Evolutionary conservation across 1,140 invertebrate species (phyloP).

Genomic region (Schlechtendalia chinensis): DNA sequence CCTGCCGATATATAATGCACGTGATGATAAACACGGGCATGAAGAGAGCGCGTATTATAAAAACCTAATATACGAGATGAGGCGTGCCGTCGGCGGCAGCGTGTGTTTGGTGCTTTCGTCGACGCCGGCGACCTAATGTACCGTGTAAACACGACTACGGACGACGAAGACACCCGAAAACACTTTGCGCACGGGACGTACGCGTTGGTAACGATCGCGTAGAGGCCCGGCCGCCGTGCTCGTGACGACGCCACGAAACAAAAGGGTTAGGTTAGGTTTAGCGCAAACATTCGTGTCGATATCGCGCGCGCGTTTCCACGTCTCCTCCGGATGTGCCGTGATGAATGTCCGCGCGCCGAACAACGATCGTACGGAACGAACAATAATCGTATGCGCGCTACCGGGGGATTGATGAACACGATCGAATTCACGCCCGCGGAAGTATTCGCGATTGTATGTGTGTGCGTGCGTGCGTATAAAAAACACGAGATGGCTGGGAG

Average conservation of each 20-base stretch:
- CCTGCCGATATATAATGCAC: background rate
- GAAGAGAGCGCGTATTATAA: too few species aligned
- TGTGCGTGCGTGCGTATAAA: background rate
- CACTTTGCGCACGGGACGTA: background rate
- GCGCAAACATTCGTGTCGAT: too few species aligned
- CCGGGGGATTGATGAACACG: too few species aligned
- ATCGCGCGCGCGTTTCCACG: too few species aligned
- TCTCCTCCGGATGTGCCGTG: too few species aligned
- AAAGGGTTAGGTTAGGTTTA: too few species aligned
- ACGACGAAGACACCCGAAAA: slow-evolving; percentile 32
- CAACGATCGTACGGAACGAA: too few species aligned
- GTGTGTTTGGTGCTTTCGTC: slow-evolving; percentile 27
- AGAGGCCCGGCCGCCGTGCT: too few species aligned
- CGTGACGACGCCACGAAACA: too few species aligned
- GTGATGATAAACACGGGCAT: background rate
- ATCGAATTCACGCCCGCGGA: slow-evolving; percentile 2
- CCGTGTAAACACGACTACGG: slow-evolving; percentile 38
- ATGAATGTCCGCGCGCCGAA: too few species aligned
- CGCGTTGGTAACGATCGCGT: too few species aligned
- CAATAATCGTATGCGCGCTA: too few species aligned
- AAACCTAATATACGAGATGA: slow-evolving; percentile 31
- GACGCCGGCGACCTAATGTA: slow-evolving; percentile 43
- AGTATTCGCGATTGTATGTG: background rate
- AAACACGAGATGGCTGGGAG: background rate
- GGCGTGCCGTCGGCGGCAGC: background rate